Base-by-base conservation (phyloP, 2,888 invertebrate species). In the Agrochola circellaris region DNA sequence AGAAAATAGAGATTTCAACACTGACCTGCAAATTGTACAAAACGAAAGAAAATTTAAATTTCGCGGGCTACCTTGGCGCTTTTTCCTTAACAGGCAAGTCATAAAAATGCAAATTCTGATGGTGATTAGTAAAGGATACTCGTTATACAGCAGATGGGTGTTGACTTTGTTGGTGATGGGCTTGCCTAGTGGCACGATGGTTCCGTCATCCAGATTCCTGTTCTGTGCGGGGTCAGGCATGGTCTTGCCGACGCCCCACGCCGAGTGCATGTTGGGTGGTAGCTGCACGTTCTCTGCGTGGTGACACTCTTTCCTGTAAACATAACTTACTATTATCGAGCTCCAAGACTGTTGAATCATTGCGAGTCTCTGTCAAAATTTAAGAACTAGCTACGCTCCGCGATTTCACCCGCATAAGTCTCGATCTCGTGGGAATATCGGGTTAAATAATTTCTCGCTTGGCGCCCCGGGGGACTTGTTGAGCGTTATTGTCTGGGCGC, bases 241-340 rank as follows among this genome's bases (percentile, higher is more conserved):
- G 8, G 99, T 99, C 89, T 97, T 97, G 9, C 99, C 99, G 76
- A 98, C 91, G 91, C 99, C 99, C 96, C 98, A 98, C 66, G 98
- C 98, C 86, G 99, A 99, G 94, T 99, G 99, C 90, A 97, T 98
- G 82, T 98, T 98, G 61, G 97, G 97, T 0, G 99, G 99, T 71
- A 99, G 95, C 91, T 98, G 98, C 58, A 99, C 97, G 92, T 98
- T 98, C 87, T 98, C 97, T 0, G 99, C 98, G 0, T 93, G 73
- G 0, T 93, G 97, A 85, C 98, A 97, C 93, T 99, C 98, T 93
- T 98, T 97, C 98, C 98, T 98, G 95, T 58, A 58, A 58, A 38
- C 58, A 38, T 15, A 6, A 13, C 48, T 23, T 48, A 48, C 26
- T 66, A 48, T 66, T 2, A 66, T 48, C 26, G 13, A 66, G 26